Conservation (phyloP, 2,113 vertebrate species). For the Pomatorhinus ruficollis region DNA sequence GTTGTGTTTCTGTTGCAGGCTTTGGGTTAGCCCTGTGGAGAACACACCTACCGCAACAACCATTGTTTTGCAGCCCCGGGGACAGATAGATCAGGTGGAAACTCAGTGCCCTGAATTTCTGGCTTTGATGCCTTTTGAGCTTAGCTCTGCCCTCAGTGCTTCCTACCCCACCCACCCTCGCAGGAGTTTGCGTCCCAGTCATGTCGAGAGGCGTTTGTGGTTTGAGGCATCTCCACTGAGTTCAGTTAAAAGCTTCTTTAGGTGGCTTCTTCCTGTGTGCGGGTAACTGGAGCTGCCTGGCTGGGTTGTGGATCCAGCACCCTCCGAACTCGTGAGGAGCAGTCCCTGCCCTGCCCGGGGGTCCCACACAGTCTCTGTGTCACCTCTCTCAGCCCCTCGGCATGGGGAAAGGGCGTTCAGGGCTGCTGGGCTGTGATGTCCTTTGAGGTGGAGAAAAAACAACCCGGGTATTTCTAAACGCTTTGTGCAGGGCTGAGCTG, state of each 20-base stretch:
- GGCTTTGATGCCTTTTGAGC: not conserved
- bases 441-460: no score
- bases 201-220: rapidly evolving
- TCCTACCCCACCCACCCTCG: not conserved
- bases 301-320: no score
- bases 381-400: not conserved
- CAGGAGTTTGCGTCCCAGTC: not conserved
- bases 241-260: not conserved
- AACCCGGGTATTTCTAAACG: no score
- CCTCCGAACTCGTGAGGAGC: no score
- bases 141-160: not conserved
- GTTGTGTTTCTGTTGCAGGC: no score
- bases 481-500: no score
- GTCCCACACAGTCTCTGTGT: rapidly evolving
- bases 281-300: not conserved
- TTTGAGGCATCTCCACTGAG: not conserved
- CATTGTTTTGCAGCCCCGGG: not conserved
- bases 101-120: not conserved
- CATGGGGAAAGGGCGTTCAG: no score
- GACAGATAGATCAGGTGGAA: not conserved
- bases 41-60: not conserved
- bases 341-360: no score
- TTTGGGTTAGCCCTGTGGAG: not conserved
- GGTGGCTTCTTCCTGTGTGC: rapidly evolving
- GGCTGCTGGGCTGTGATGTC: no score